Conservation (phyloP, 2,797 vertebrate genomes). For the Clarias laeviceps region DNA sequence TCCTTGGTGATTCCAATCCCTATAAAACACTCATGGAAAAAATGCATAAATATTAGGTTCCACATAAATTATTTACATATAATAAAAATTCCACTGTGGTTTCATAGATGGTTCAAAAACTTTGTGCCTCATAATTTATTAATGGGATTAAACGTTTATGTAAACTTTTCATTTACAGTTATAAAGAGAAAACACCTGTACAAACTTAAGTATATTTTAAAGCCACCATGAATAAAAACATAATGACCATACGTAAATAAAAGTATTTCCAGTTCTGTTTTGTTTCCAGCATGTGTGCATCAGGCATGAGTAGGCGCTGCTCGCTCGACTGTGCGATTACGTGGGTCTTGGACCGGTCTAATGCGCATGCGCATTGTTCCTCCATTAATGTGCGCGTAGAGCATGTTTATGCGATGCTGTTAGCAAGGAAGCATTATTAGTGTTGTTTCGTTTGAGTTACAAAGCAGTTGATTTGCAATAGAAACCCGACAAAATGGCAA, state of each 20-base stretch:
- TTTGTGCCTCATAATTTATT: background rate
- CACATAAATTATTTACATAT: background rate
- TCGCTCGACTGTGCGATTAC: slow-evolving; percentile 35
- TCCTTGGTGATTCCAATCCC: too few species aligned
- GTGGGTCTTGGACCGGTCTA: slow-evolving; percentile 20
- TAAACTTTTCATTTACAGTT: background rate
- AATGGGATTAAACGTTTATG: background rate
- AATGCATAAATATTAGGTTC: background rate
- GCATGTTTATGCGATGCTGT: background rate
- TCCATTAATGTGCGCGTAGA: background rate
- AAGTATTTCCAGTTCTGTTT: background rate
- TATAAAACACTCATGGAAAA: background rate
- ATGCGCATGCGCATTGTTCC: slow-evolving; percentile 24
- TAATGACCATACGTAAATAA: background rate
- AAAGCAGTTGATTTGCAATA: background rate
- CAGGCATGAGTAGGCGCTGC: slow-evolving; percentile 26
- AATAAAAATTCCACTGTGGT: background rate
- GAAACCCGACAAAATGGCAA: slow-evolving; percentile 57
- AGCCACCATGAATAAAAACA: background rate
- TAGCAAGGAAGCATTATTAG: background rate
- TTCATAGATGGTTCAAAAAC: background rate
- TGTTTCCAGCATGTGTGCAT: background rate
- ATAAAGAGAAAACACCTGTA: background rate
- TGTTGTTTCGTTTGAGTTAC: background rate
- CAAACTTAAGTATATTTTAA: background rate